Evolutionary conservation across 1,140 invertebrate genomes (phyloP).

Genomic region (Drosophila rufa): DNA sequence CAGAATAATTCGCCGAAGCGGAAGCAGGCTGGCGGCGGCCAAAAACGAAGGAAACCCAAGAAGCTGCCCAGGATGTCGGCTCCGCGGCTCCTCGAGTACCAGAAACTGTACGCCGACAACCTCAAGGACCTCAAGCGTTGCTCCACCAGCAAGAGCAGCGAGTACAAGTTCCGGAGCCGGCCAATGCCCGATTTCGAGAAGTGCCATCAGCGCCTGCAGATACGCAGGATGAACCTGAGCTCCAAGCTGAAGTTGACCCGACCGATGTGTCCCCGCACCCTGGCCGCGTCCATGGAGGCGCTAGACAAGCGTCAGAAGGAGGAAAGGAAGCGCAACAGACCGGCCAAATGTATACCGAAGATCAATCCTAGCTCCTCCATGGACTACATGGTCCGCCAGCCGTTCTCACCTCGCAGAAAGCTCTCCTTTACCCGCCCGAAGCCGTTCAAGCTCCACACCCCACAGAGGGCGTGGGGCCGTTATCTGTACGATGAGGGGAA

Average conservation of each 20-base stretch:
- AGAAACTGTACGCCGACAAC: constrained; percentile 33
- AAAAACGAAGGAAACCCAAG: not conserved
- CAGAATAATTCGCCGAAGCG: constrained; percentile 17
- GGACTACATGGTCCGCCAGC: constrained; percentile 24
- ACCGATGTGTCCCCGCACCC: constrained; percentile 35
- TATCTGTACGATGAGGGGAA: constrained; percentile 32
- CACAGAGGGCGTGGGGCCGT: constrained; percentile 33
- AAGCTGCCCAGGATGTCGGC: not conserved
- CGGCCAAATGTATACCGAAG: not conserved
- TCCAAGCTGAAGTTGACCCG: constrained; percentile 25
- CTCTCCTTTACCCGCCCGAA: constrained; percentile 26
- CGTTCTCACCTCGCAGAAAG: constrained; percentile 45
- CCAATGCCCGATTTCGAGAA: constrained; percentile 56
- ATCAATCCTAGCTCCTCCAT: constrained; percentile 6
- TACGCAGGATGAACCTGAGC: not conserved
- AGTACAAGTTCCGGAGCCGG: constrained; percentile 30
- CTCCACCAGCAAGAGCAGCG: not conserved
- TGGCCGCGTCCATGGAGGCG: constrained; percentile 36
- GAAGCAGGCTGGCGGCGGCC: constrained; percentile 50
- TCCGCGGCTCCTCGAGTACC: constrained; percentile 15
- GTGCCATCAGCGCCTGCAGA: constrained; percentile 36
- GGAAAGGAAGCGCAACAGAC: too few relatives aligned
- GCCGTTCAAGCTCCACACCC: constrained; percentile 43
- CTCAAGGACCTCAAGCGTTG: not conserved
- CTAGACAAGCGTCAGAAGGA: not conserved